Evolutionary conservation across 2,888 invertebrate species (phyloP), one percentile per base, ranked within the genome.

Genomic region (Azorinus chamasolen): DNA sequence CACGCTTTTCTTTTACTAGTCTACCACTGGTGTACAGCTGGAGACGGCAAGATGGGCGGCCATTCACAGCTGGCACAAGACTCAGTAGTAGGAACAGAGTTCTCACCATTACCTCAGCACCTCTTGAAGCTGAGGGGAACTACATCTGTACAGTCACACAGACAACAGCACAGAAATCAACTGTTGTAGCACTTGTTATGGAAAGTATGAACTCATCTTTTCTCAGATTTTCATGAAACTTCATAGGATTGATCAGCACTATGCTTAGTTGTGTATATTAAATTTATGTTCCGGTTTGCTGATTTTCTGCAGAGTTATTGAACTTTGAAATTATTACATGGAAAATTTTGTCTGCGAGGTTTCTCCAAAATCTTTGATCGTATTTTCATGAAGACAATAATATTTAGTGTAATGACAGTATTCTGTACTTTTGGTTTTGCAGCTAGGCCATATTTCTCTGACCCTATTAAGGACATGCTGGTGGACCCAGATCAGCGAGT

Each of bases 361-460:
- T n/a, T n/a, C n/a, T n/a, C n/a, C n/a, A n/a, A n/a, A n/a, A n/a
- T n/a, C n/a, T n/a, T n/a, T n/a, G n/a, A n/a, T n/a, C n/a, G n/a
- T n/a, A n/a, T n/a, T n/a, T n/a, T 14, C 41, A 41, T 12, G 14
- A 41, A 41, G 41, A 12, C 41, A 41, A 41, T 41, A 12, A 41
- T 41, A 41, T 41, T 14, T 41, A 8, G 14, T 14, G 41, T 41
- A 12, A 12, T 41, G 14, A 41, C 10, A 14, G 8, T 12, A 41
- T 41, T 41, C 14, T 41, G 41, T 8, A 41, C 41, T 41, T n/a
- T n/a, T n/a, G n/a, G n/a, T n/a, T 43, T 71, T 70, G 10, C 66
- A 81, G 81, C 81, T 2, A 71, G 57, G 16, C 81, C 81, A 14
- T 78, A 78, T 48, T 81, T 81, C 43, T 43, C 69, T 8, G 22